Evolutionary conservation across 2,888 invertebrate species (phyloP).

Genomic region (Prosopocoilus inquinatus): DNA sequence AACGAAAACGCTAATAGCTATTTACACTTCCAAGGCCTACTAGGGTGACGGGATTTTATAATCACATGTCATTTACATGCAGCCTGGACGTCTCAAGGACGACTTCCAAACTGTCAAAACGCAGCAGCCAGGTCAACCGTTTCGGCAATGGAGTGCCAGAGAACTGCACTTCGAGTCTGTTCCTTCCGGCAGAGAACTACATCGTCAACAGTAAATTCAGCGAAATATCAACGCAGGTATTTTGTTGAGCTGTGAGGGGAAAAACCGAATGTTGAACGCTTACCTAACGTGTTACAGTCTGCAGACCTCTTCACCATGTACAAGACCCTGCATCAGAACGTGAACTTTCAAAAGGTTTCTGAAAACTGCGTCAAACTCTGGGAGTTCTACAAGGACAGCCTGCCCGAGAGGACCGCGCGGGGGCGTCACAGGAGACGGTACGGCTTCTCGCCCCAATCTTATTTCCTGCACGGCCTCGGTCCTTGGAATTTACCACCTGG

Average conservation of each 20-base stretch:
- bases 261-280: neutral
- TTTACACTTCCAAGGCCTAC: no score
- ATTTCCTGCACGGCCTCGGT: constrained; percentile 54
- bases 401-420: constrained; percentile 18
- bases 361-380: constrained; percentile 41
- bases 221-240: constrained; percentile 21
- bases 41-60: no score
- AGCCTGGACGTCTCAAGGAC: constrained; percentile 8
- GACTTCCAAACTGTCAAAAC: constrained; percentile 58
- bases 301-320: constrained; percentile 24
- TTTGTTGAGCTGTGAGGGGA: neutral
- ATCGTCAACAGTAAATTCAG: constrained; percentile 24
- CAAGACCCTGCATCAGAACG: constrained; percentile 8
- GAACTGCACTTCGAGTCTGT: constrained; percentile 51
- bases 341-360: constrained; percentile 29
- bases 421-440: constrained; percentile 49
- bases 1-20: no score
- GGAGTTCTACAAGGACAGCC: constrained; percentile 36
- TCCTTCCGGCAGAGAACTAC: constrained; percentile 43
- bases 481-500: constrained; percentile 53
- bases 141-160: constrained; percentile 53
- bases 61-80: neutral
- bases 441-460: constrained; percentile 50
- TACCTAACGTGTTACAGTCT: constrained; percentile 22
- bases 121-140: constrained; percentile 58